A percentile compares a stretch with the other conserved stretches of the same genome.
phyloP scores from a whole-genome alignment of 1,140 invertebrate species.

The Rhyacophila brunnea region DNA sequence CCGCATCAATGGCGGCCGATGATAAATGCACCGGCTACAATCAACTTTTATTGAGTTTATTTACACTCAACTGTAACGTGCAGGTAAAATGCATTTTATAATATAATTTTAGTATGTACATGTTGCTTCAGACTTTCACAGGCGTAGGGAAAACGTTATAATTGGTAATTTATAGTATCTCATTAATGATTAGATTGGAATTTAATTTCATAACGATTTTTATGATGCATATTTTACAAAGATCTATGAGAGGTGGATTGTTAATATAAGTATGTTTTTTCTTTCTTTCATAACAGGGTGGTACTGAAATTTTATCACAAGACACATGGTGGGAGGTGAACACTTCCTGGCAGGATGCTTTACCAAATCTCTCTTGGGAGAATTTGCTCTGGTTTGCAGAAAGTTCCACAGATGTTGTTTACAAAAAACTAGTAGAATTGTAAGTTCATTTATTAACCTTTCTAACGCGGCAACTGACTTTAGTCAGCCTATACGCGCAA shows the following conservation, averaged over 20 bases:
- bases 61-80: slow-evolving; percentile 45
- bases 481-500: too few relatives aligned
- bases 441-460: slow-evolving; percentile 18
- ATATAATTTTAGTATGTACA: too few relatives aligned
- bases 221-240: too few relatives aligned
- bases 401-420: slow-evolving; percentile 25
- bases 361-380: slow-evolving; percentile 36
- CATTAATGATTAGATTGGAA: too few relatives aligned
- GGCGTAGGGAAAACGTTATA: too few relatives aligned
- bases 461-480: too few relatives aligned
- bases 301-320: slow-evolving; percentile 43
- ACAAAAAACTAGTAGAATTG: slow-evolving; percentile 18
- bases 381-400: slow-evolving; percentile 15
- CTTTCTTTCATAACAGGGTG: slow-evolving; percentile 19
- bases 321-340: slow-evolving; percentile 55
- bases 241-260: too few relatives aligned
- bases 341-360: slow-evolving; percentile 56
- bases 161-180: too few relatives aligned
- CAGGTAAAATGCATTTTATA: too few relatives aligned
- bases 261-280: slow-evolving; percentile 3
- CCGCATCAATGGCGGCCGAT: slow-evolving; percentile 50
- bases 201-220: too few relatives aligned
- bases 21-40: slow-evolving; percentile 10
- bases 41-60: slow-evolving; percentile 47
- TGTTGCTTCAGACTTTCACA: too few relatives aligned